Conservation (phyloP, 2,888 invertebrate species). For the Metellina segmentata region DNA sequence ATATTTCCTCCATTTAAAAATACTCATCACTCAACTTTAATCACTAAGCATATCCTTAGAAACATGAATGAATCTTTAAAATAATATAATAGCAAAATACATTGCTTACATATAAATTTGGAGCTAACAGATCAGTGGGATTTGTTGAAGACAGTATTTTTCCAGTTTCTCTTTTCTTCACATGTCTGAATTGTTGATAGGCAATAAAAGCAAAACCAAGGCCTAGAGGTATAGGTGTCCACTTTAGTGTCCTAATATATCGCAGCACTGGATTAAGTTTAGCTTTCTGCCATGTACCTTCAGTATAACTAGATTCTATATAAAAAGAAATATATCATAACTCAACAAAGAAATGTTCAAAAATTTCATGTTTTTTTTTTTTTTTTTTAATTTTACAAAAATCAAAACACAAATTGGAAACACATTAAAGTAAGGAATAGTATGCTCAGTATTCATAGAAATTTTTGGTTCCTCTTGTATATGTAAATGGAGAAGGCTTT, state of each 20-base stretch:
- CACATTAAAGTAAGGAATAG: not conserved
- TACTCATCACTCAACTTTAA: too few species aligned
- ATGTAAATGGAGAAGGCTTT: too few species aligned
- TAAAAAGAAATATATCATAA: slow-evolving; percentile 30
- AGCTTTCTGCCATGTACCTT: slow-evolving; percentile 64
- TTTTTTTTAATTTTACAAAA: too few species aligned
- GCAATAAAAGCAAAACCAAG: slow-evolving; percentile 79
- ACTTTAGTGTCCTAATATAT: slow-evolving; percentile 78
- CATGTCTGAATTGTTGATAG: slow-evolving; percentile 79
- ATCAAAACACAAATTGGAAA: not conserved
- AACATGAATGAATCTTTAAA: slow-evolving; percentile 2
- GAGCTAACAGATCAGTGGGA: slow-evolving; percentile 65
- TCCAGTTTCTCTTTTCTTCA: slow-evolving; percentile 78
- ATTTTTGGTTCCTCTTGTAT: too few species aligned
- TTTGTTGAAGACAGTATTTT: slow-evolving; percentile 58
- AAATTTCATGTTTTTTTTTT: too few species aligned
- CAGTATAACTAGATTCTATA: slow-evolving; percentile 56
- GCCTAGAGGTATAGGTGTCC: slow-evolving; percentile 79
- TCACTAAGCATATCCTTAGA: too few species aligned
- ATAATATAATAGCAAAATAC: not conserved
- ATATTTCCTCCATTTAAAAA: too few species aligned
- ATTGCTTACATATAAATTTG: slow-evolving; percentile 72
- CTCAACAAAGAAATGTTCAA: not conserved
- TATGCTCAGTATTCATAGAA: not conserved
- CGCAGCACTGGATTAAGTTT: slow-evolving; percentile 70